Evolutionary conservation across 1,140 invertebrate species (phyloP).

Genomic region (Homarus americanus): DNA sequence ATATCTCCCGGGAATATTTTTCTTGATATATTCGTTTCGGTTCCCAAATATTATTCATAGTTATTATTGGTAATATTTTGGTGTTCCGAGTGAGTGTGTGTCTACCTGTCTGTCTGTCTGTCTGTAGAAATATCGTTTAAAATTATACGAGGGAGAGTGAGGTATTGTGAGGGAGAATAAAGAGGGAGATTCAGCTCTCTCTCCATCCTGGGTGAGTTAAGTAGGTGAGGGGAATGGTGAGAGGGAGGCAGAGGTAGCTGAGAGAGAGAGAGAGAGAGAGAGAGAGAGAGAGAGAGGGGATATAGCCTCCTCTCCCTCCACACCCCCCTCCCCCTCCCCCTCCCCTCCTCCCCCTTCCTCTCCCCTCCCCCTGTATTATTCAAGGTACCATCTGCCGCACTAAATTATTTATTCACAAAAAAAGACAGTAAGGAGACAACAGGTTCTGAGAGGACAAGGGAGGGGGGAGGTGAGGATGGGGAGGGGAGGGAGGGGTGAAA

Average conservation of each 20-base stretch:
- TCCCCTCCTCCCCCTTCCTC: constrained; percentile 30
- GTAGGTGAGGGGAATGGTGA: neutral
- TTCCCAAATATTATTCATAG: no score
- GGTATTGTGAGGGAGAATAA: neutral
- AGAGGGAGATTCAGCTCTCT: neutral
- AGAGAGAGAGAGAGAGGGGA: neutral
- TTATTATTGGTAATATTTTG: no score
- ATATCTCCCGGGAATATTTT: no score
- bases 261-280: neutral
- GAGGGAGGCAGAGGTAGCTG: neutral
- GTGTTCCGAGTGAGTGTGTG: neutral
- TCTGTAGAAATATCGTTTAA: no score
- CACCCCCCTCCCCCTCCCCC: neutral
- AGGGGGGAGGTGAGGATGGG: neutral
- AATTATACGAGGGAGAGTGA: neutral
- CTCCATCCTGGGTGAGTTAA: neutral
- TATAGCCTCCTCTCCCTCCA: neutral
- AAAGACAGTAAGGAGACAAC: neutral
- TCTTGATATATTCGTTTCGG: no score
- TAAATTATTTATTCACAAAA: constrained; percentile 16
- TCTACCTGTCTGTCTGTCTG: no score
- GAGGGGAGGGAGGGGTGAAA: neutral
- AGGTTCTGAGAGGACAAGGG: neutral
- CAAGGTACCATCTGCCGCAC: neutral
- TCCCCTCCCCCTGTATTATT: constrained; percentile 17